Evolutionary conservation across 2,888 invertebrate genomes (phyloP), one percentile per base, ranked within the genome.

Genomic region (Lycia hirtaria): DNA sequence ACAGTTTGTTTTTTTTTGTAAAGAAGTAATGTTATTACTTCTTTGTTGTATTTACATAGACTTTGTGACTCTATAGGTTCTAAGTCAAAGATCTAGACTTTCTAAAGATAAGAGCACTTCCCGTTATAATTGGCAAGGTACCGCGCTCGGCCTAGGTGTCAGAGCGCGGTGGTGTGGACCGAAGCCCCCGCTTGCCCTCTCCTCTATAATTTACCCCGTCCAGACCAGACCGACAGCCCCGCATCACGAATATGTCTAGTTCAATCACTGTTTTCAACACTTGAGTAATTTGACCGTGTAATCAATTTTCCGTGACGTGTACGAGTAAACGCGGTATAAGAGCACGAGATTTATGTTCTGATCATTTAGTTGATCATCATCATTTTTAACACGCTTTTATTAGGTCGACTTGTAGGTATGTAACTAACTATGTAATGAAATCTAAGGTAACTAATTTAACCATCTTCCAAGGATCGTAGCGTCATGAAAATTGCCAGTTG

Each of bases 91-190:
- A n/a, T n/a, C n/a, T 52, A 53, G 52, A 43, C 57, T 52, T 58
- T 48, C 43, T 69, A 63, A 69, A 74, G 64, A 73, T 76, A 73
- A 75, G 75, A 69, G 73, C 67, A 68, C 64, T 75, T 84, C 80
- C 89, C 89, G 89, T 89, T 89, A 90, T 40, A 89, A 90, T 88
- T 80, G 82, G 76, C 73, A 66, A 56, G 67, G 71, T 76, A 72
- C 74, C 69, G 72, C 72, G 67, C 73, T 67, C 67, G 72, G 76
- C 69, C 71, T 77, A 85, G 84, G 88, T 88, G 89, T 88, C 88
- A 84, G 85, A 76, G 65, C 75, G 63, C 71, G 9, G 20, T 19
- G 73, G 76, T 72, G 69, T 59, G 67, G 69, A 69, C 71, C 64
- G 70, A 22, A 74, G 77, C 81, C 76, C 73, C 67, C 62, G 65